Base-by-base conservation (phyloP, 2,888 invertebrate species). In the Dorcus hopei region DNA sequence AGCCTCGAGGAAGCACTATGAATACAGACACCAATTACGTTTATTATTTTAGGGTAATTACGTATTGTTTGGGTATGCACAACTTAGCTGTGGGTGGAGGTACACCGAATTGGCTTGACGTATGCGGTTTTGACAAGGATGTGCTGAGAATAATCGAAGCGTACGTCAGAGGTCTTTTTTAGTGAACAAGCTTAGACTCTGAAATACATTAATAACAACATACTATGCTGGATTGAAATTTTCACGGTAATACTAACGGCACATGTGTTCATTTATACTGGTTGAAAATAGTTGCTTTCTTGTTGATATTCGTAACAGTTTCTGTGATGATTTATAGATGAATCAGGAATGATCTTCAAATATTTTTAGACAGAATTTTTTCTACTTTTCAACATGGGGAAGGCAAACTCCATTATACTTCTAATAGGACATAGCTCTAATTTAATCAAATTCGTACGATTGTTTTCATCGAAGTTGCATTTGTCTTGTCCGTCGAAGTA, bases 111-210 rank as follows among this genome's bases (percentile, higher is more conserved):
- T 60, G 72, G 33, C 78, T 88, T 48, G 85, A 85, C 68, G 80
- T 88, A 41, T 78, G 85, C 59, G 88, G 89, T 52, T 81, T 88
- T 64, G 85, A 88, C 72, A 82, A 81, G 45, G 80, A 84, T 68
- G 82, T 87, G 55, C 85, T 87, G 42, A 82, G 80, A 67, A 69
- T 87, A 41, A 80, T 89, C 53, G 85, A 87, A 74, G 86, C 86
- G 2, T 88, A 88, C 72, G 81, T 82, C 23, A 80, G 82, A 65
- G 83, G 82, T 56, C 78, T 80, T 52, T 84, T 85, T 58, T 71
- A 64, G 49, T 57, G 41, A 9, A 14, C 16, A 40, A 9, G 40
- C 26, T 33, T 33, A 33, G 26, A 26, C 51, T 40, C 40, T 8
- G 11, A 51, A 3, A 47, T 14, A 11, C 16, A 42, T 16, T 42